Evolutionary conservation across 2,888 invertebrate genomes (phyloP).

Genomic region (Pantelozetes paolii): DNA sequence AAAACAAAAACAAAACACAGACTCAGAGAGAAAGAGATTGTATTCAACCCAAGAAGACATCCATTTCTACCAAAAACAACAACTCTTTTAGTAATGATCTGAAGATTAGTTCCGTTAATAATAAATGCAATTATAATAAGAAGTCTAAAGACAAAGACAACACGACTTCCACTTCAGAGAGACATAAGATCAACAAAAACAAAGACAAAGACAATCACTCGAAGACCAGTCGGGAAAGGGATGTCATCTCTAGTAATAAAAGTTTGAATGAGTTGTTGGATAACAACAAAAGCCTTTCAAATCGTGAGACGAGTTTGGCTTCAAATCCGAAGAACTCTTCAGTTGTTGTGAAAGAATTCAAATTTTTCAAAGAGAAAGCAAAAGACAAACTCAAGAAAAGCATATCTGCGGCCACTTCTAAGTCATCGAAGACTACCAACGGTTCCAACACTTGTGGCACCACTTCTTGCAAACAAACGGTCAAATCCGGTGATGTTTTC

Average conservation of each 20-base stretch:
- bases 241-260: conserved; percentile 17
- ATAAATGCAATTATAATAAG: conserved; percentile 21
- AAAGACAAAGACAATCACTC: conserved; percentile 3
- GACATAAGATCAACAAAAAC: conserved; percentile 19
- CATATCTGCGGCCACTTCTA: conserved; percentile 17
- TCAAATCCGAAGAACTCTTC: neutral
- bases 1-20: conserved; percentile 6
- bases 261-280: conserved; percentile 29
- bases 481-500: conserved; percentile 13
- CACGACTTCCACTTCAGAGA: neutral
- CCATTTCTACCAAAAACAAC: neutral
- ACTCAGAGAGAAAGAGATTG: neutral
- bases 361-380: conserved; percentile 40
- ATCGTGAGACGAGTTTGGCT: conserved; percentile 9
- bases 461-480: conserved; percentile 3
- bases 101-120: neutral
- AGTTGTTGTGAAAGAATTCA: conserved; percentile 23
- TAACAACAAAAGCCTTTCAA: neutral
- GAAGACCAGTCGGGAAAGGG: neutral
- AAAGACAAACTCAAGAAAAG: neutral
- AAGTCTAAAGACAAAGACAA: neutral
- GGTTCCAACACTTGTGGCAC: conserved; percentile 7
- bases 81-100: too few species aligned
- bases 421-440: neutral
- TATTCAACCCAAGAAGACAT: neutral